Evolutionary conservation across 2,797 vertebrate species (phyloP).

Genomic region (Catostomus latipinnis): DNA sequence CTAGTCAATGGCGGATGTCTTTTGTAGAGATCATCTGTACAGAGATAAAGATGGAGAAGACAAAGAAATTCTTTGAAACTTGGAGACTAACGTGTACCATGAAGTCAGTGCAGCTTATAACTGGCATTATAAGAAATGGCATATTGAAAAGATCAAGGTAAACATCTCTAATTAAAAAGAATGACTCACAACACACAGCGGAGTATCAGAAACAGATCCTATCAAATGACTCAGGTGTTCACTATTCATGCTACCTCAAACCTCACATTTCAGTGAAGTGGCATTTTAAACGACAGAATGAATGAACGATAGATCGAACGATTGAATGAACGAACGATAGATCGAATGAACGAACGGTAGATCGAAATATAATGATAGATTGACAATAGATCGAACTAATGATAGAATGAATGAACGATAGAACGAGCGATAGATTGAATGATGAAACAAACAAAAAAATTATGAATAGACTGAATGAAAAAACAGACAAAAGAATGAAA

Average conservation of each 20-base stretch:
- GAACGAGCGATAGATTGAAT: neutral
- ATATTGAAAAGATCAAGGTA: neutral
- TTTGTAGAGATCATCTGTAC: conserved; percentile 33
- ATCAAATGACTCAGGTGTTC: neutral
- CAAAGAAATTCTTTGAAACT: conserved; percentile 23
- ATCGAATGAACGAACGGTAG: too few species aligned
- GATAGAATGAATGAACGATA: neutral
- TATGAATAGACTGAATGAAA: too few species aligned
- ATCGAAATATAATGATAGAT: too few species aligned
- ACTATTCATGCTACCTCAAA: neutral
- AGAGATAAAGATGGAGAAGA: neutral
- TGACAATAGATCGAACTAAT: too few species aligned
- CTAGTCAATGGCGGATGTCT: conserved; percentile 35
- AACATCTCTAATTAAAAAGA: conserved; percentile 19
- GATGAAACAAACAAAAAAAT: too few species aligned
- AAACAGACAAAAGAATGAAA: too few species aligned
- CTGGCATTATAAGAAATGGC: neutral
- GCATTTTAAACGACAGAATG: too few species aligned
- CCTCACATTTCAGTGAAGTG: neutral
- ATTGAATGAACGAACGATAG: neutral
- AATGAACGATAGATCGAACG: too few species aligned
- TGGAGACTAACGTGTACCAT: neutral
- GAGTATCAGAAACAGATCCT: neutral
- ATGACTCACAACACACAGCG: conserved; percentile 18
- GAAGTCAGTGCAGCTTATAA: neutral